Evolutionary conservation across 2,888 invertebrate species (phyloP), one percentile per base, ranked within the genome.

Genomic region (Cerceris rybyensis): DNA sequence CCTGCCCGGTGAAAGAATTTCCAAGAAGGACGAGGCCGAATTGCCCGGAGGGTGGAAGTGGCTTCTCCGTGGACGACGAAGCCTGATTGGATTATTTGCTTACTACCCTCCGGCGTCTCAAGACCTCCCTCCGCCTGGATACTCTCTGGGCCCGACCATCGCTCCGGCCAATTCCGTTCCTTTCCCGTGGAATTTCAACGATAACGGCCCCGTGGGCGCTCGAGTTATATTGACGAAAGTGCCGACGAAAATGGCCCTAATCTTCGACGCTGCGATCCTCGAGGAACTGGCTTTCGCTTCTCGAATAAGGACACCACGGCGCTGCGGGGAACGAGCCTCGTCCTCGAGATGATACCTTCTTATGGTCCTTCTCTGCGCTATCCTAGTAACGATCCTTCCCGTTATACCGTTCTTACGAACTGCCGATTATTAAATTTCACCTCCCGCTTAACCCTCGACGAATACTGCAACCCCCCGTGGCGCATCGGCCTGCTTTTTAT

Each of bases 61-160:
- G 70, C 63, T 49, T 52, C 67, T 64, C 49, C 39, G 49, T 55
- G 69, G 72, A 80, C 70, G 70, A 78, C 68, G 70, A 63, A 57
- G 67, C 68, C 80, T 88, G 87, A 89, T 89, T 89, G 87, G 86
- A 89, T 88, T 89, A 89, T 89, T 89, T 88, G 88, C 85, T 86
- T 84, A 83, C 84, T 84, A 75, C 77, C 70, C 80, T 71, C 80
- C 69, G 76, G 75, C 80, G 67, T 17, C 55, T 16, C 16, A 9
- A 55, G 8, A 16, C 55, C 13, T 17, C 11, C 9, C 16, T 6
- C n/a, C 13, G n/a, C n/a, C 13, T 28, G 28, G 28, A 28, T 28
- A 28, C 28, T 28, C 28, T 28, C 28, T 28, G 46, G 46, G 11
- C 46, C 46, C 46, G 11, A 46, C 46, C 46, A 11, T 46, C 83